These are phyloP conservation scores for Periophthalmus modestus DNA, from an alignment of 2,113 vertebrate genomes.

Conservation along the genomic window DNA sequence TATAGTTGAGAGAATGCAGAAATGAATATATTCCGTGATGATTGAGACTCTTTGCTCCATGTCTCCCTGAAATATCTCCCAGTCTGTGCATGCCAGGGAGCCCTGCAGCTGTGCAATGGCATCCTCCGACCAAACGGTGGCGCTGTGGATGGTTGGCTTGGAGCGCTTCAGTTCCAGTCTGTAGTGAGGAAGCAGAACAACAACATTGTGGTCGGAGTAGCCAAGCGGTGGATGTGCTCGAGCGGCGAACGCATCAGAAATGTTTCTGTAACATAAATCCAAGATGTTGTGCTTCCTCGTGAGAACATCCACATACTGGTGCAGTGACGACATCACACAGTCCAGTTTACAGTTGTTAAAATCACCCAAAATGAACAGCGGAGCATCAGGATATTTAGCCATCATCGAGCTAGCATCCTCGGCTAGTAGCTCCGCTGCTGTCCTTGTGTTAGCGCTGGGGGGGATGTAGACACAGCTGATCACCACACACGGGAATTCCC, in stretches of 20 bases:
- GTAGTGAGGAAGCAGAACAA: too few species aligned
- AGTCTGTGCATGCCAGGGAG: neutral
- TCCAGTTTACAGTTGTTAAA: neutral
- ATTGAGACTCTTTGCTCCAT: too few species aligned
- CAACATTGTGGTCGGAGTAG: too few species aligned
- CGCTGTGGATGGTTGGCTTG: too few species aligned
- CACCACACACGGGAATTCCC: neutral
- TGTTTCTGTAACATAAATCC: neutral
- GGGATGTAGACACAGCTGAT: conserved; percentile 3
- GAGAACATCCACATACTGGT: neutral
- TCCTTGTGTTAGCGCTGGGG: neutral
- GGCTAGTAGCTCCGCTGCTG: neutral
- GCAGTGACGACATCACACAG: neutral
- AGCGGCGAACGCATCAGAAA: too few species aligned
- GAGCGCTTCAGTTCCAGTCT: too few species aligned
- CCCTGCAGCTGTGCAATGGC: neutral
- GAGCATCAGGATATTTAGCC: too few species aligned
- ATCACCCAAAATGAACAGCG: too few species aligned
- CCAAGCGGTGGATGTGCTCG: too few species aligned
- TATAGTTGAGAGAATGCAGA: too few species aligned
- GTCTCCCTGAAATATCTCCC: neutral
- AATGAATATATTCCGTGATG: too few species aligned
- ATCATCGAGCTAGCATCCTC: neutral
- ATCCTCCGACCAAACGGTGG: too few species aligned
- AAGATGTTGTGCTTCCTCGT: neutral